phyloP scores from a whole-genome alignment of 2,113 vertebrate genomes.

The Leptobrachium ailaonicum region DNA sequence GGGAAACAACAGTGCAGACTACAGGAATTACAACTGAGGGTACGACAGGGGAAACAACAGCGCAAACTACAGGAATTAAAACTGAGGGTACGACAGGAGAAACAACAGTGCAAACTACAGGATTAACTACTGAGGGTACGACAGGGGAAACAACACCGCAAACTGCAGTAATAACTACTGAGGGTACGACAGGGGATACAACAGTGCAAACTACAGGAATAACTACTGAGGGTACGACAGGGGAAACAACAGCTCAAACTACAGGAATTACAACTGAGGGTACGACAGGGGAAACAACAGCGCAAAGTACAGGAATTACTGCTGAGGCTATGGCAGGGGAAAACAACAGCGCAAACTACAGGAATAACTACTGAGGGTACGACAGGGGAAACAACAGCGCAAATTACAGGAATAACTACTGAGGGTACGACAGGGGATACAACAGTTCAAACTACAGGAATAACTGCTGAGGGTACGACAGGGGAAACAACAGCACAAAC shows the following conservation, averaged over 20 bases:
- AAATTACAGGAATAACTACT: no score
- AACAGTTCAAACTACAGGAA: neutral
- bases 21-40: neutral
- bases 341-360: neutral
- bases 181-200: no score
- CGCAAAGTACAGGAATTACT: no score
- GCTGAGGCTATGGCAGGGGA: no score
- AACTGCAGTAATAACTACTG: neutral
- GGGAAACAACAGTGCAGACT: no score
- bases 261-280: no score
- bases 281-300: no score
- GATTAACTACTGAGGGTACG: neutral
- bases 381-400: neutral
- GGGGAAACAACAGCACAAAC: neutral
- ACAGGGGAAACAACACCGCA: neutral
- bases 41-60: neutral
- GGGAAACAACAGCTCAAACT: no score
- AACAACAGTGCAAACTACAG: neutral
- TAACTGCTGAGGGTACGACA: neutral
- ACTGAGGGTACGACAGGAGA: neutral
- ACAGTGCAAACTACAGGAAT: no score
- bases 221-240: no score
- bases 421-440: no score
- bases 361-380: neutral
- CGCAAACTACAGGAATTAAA: neutral